Evolutionary conservation across 2,888 invertebrate genomes (phyloP).

Genomic region (Cerceris ruficornis): DNA sequence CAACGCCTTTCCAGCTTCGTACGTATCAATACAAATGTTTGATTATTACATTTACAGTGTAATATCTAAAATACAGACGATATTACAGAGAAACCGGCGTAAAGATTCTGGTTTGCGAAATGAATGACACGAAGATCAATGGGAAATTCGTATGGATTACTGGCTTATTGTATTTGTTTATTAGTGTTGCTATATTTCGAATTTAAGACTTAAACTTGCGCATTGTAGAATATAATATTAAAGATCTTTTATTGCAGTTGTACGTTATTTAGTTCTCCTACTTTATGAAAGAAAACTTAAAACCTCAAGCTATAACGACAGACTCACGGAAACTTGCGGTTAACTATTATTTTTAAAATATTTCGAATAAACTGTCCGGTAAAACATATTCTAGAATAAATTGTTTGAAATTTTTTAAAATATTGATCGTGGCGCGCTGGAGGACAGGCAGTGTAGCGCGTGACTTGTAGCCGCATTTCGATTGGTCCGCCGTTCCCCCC

Average conservation of each 20-base stretch:
- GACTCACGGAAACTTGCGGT: neutral
- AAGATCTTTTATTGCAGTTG: neutral
- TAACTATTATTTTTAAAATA: no score
- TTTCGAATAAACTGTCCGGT: no score
- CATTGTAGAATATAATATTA: conserved; percentile 19
- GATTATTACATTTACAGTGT: neutral
- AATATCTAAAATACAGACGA: neutral
- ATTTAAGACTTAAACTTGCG: conserved; percentile 6
- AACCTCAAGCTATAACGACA: neutral
- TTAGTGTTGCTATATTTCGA: conserved; percentile 5
- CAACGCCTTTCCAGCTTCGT: conserved; percentile 39
- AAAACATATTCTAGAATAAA: no score
- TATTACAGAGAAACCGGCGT: conserved; percentile 43
- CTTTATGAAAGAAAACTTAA: neutral
- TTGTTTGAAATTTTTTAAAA: no score
- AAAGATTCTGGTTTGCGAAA: conserved; percentile 23
- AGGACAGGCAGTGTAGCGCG: no score
- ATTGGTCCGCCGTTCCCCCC: no score
- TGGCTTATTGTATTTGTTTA: conserved; percentile 1
- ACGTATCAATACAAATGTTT: conserved; percentile 5
- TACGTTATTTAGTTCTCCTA: neutral
- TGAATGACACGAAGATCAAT: conserved; percentile 21
- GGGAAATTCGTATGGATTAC: neutral
- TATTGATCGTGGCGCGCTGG: no score
- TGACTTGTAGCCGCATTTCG: no score